Percentiles rank a stretch among this genome's conserved stretches.
Evolutionary conservation across 2,888 invertebrate species (phyloP).

Genomic region (Rhorus exstirpatorius): DNA sequence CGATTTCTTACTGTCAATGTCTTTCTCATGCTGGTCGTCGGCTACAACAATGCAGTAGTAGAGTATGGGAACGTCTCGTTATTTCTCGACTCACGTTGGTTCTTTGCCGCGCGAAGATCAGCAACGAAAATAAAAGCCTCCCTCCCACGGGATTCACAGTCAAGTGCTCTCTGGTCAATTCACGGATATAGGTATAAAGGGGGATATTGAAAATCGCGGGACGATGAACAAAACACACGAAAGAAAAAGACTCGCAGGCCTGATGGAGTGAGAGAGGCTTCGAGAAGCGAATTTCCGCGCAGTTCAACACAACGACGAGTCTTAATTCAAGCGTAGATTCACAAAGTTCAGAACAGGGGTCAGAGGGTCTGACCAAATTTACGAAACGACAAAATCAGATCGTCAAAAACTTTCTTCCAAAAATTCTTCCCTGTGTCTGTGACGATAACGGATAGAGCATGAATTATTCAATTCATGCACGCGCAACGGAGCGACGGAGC

Average conservation of each 20-base stretch:
- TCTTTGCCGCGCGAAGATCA: not conserved
- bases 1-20: too few species aligned
- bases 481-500: slow-evolving; percentile 37
- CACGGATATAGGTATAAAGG: not conserved
- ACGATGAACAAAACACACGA: too few species aligned
- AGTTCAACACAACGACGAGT: too few species aligned
- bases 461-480: slow-evolving; percentile 71
- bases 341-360: slow-evolving; percentile 10
- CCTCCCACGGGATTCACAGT: not conserved
- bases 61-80: not conserved
- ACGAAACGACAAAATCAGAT: slow-evolving; percentile 28
- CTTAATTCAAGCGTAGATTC: too few species aligned
- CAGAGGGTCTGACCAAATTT: slow-evolving; percentile 5
- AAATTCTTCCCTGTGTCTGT: slow-evolving; percentile 63
- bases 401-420: slow-evolving; percentile 46
- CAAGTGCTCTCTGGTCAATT: slow-evolving; percentile 9
- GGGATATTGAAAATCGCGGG: not conserved
- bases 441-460: slow-evolving; percentile 54
- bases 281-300: too few species aligned
- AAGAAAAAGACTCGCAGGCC: too few species aligned
- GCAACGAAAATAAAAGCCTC: not conserved
- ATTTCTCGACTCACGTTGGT: slow-evolving; percentile 23
- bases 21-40: not conserved
- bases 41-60: not conserved
- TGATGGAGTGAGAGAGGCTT: too few species aligned